Evolutionary conservation across 1,140 invertebrate species (phyloP), one percentile per base, ranked within the genome.

Genomic region (Caenorhabditis brenneri): DNA sequence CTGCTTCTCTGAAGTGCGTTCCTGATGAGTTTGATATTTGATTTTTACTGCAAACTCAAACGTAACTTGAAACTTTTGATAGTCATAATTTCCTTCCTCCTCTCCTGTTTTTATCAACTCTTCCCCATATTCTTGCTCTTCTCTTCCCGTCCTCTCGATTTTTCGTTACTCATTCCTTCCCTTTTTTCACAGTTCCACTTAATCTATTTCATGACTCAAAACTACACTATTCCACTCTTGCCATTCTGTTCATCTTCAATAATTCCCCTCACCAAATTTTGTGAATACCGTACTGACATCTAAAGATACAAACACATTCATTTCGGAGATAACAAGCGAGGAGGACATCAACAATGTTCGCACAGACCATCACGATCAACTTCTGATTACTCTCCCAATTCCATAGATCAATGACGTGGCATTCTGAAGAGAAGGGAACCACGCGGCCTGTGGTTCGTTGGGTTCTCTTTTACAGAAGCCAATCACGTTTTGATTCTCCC

Each of bases 281-380:
- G 19, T n/a, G 24, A 12, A 55, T 55, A 24, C n/a, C n/a, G 15
- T 19, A 0, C 36, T 27, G 15, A 1, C 58, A 74, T 74, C 65
- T 42, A 74, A 74, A 42, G 2, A 24, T 46, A 74, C 65, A 22
- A 5, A 42, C 39, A 22, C 24, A 22, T 27, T 36, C n/a, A n/a
- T 55, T 42, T 74, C 65, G 65, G 65, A 74, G 65, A 74, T 74
- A 74, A 10, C 31, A 33, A 65, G 36, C 16, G 29, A n/a, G n/a
- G n/a, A n/a, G n/a, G n/a, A n/a, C n/a, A n/a, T n/a, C 36, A 74
- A 74, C 65, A 74, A 74, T 74, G 65, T 74, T 74, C 65, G 65
- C 65, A 39, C 36, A 74, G 65, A 42, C 22, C 65, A 74, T 24
- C 7, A 42, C 65, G 65, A 42, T 74, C 36, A 74, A 74, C 15